A percentile compares a stretch with the other conserved stretches of the same genome.
phyloP scores from a whole-genome alignment of 1,140 invertebrate species.

The Drosophila orena region DNA sequence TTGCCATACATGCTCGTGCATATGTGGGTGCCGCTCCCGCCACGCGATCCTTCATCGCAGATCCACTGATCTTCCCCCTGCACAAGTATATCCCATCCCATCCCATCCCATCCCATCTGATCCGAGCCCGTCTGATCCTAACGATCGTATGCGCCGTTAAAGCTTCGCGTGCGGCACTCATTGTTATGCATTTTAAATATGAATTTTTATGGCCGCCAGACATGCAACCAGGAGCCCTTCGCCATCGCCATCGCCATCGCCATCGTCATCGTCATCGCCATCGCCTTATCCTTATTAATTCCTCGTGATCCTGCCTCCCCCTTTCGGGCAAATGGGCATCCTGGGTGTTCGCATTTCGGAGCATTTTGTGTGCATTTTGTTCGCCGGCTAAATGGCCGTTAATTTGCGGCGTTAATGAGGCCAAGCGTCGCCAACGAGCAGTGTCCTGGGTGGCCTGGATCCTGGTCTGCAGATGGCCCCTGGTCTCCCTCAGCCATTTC shows the following conservation, averaged over 20 bases:
- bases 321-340: constrained; percentile 7
- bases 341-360: constrained; percentile 5
- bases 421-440: constrained; percentile 35
- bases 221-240: constrained; percentile 31
- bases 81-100: neutral
- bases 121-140: constrained; percentile 28
- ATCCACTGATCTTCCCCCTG: constrained; percentile 18
- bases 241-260: too few relatives aligned
- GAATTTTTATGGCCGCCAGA: constrained; percentile 70
- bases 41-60: constrained; percentile 4
- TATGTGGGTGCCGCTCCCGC: constrained; percentile 60
- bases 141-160: constrained; percentile 37
- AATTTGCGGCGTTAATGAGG: constrained; percentile 76
- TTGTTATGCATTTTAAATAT: constrained; percentile 83
- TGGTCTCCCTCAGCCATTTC: constrained; percentile 3
- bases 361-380: constrained; percentile 40
- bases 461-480: constrained; percentile 20
- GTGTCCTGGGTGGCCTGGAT: constrained; percentile 34
- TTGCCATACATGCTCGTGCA: neutral
- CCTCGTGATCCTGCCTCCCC: too few relatives aligned
- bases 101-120: neutral
- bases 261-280: too few relatives aligned
- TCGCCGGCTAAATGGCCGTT: constrained; percentile 67
- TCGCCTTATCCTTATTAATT: constrained; percentile 1
- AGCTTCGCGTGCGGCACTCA: constrained; percentile 71